A percentile compares a stretch with the other conserved stretches of the same genome.
phyloP scores from a whole-genome alignment of 1,140 invertebrate species.

The Oryzaephilus surinamensis region DNA sequence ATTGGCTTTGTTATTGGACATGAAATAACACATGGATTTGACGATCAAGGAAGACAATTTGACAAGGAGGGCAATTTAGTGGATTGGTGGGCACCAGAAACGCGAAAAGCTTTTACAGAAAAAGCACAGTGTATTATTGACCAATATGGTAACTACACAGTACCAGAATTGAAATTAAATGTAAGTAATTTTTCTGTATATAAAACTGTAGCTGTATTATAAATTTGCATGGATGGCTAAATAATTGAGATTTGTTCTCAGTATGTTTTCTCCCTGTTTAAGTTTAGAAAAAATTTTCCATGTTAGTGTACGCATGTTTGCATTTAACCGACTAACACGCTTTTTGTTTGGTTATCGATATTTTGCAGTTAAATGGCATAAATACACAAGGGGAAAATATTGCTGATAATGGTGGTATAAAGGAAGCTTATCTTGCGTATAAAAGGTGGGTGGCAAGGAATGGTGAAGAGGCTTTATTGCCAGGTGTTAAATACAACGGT shows the following conservation, averaged over 20 bases:
- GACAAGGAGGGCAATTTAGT: constrained; percentile 73
- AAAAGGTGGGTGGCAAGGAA: constrained; percentile 35
- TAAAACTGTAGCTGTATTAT: neutral
- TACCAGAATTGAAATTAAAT: constrained; percentile 31
- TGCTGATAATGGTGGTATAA: constrained; percentile 58
- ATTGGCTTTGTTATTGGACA: constrained; percentile 60
- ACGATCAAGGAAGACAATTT: constrained; percentile 82
- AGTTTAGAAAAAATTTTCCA: neutral
- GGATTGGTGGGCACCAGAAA: constrained; percentile 47
- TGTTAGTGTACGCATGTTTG: constrained; percentile 2
- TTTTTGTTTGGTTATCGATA: constrained; percentile 26
- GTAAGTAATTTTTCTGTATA: constrained; percentile 19
- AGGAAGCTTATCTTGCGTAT: constrained; percentile 50
- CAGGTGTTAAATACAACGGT: constrained; percentile 36
- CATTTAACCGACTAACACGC: constrained; percentile 1
- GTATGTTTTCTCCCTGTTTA: neutral
- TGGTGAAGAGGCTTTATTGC: constrained; percentile 35
- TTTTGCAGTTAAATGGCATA: constrained; percentile 46
- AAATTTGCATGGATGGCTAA: neutral
- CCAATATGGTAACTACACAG: constrained; percentile 56
- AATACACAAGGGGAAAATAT: constrained; percentile 57
- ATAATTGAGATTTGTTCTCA: neutral
- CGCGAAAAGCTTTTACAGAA: constrained; percentile 41
- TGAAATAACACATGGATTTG: constrained; percentile 58
- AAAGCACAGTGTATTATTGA: constrained; percentile 58